Base-by-base conservation (phyloP, 2,888 invertebrate genomes). In the Drosophila nigricruria region DNA sequence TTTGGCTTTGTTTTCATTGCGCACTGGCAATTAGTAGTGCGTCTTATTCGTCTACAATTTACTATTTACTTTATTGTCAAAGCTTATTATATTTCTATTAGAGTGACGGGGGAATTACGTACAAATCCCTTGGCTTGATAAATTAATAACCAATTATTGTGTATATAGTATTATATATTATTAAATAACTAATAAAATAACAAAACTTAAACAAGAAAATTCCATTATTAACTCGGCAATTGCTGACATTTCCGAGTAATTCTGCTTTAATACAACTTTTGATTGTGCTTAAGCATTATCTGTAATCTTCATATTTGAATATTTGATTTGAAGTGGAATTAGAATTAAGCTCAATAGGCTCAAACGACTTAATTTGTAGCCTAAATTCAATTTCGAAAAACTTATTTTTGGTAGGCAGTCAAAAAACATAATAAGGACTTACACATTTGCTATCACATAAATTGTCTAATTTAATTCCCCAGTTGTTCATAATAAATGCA, bases 401-500 rank as follows among this genome's bases (percentile, higher is more conserved):
- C 32, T 50, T 47, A 34, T 64, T 42, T 25, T 42, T 25, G 25
- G 3, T n/a, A 23, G 10, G 18, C 49, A 38, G 38, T 64, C 40
- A 34, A 5, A 38, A 50, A 43, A 50, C 60, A 40, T 36, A 60
- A 62, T 38, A 63, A 18, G n/a, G 6, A 49, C 34, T n/a, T 14
- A 54, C 20, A 38, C 43, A 30, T 54, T 45, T 50, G 14, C 38
- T 12, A 12, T 54, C 34, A 16, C 32, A 30, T 20, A 58, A 67
- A 52, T 54, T 59, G 50, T 27, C 45, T 56, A 62, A 69, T 65
- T 65, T 69, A 77, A 69, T 77, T 58, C 71, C 50, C 47, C 30
- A 30, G 70, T 50, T 47, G 63, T 53, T 67, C 57, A 62, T 77
- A 68, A 38, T 38, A 53, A 77, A 69, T 70, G 62, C 62, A 62